Evolutionary conservation across 53 echinoderm and acorn worm genomes (phyloP), one percentile per base, ranked within the genome.

Genomic region (Paracentrotus lividus): DNA sequence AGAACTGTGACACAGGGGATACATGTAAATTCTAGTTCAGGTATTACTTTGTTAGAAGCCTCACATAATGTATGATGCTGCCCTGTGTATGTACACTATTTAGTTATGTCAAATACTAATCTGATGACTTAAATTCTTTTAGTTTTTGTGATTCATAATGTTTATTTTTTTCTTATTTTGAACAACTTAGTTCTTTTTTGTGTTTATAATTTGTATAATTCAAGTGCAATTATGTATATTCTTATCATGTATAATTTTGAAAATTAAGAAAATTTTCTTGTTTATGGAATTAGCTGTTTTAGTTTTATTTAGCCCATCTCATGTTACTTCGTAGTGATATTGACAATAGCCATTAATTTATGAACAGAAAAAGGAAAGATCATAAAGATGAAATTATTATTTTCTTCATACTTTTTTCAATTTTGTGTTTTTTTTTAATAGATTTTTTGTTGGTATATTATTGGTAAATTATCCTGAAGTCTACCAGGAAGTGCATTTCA

Each of bases 161-260:
- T 38, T n/a, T 40, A 72, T 7, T 72, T 29, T 64, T 12, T 9
- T 59, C 64, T 27, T 54, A 54, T 15, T 54, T 54, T 54, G 64
- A 64, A 29, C 10, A 13, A 64, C 26, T 64, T 7, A 2, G 27
- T 27, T 29, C 31, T 76, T 44, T 45, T 12, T 24, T 81, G 81
- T 81, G 26, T 72, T 38, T 72, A 27, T 76, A 40, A 18, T 76
- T 40, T 26, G 44, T 47, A 81, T 81, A 18, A 81, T 81, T 45
- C 81, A 81, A 81, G 81, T 81, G 81, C 81, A 81, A 81, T 81
- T 81, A 81, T 47, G 49, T 47, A 81, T 81, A 47, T 42, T n/a
- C 26, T 47, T 5, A 81, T 76, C 13, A n/a, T 81, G 81, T 47
- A n/a, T n/a, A 20, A 23, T 43, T 42, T n/a, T 7, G 24, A 81